Conservation (phyloP, 1,140 invertebrate genomes). For the Cyrtorhinus lividipennis region DNA sequence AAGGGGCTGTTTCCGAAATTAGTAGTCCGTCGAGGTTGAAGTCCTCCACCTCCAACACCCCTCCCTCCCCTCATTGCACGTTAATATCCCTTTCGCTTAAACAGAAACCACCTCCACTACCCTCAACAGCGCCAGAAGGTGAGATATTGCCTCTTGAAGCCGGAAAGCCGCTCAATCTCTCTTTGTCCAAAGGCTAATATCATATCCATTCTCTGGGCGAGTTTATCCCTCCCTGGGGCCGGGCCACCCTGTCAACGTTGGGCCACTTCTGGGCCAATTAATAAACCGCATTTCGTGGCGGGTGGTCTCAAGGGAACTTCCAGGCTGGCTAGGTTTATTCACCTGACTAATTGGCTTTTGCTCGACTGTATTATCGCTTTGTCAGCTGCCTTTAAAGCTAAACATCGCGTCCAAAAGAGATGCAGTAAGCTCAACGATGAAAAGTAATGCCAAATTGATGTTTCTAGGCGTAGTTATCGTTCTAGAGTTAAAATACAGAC, state of each 20-base stretch:
- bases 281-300: not conserved
- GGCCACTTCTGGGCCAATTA: not conserved
- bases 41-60: too few relatives aligned
- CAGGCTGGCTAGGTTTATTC: not conserved
- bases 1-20: not conserved
- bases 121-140: not conserved
- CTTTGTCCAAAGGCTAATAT: not conserved
- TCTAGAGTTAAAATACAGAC: too few relatives aligned
- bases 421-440: too few relatives aligned
- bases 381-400: not conserved
- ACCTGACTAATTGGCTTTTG: not conserved
- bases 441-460: too few relatives aligned
- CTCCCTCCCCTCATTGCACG: not conserved
- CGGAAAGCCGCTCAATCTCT: not conserved
- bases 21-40: not conserved
- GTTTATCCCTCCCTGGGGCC: too few relatives aligned
- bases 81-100: not conserved
- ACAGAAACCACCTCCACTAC: not conserved
- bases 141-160: not conserved
- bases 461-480: too few relatives aligned
- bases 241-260: too few relatives aligned
- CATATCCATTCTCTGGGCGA: not conserved
- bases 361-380: not conserved
- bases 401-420: too few relatives aligned
- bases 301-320: not conserved